Conservation (phyloP, 1,140 invertebrate genomes). For the Drosophila arizonae region DNA sequence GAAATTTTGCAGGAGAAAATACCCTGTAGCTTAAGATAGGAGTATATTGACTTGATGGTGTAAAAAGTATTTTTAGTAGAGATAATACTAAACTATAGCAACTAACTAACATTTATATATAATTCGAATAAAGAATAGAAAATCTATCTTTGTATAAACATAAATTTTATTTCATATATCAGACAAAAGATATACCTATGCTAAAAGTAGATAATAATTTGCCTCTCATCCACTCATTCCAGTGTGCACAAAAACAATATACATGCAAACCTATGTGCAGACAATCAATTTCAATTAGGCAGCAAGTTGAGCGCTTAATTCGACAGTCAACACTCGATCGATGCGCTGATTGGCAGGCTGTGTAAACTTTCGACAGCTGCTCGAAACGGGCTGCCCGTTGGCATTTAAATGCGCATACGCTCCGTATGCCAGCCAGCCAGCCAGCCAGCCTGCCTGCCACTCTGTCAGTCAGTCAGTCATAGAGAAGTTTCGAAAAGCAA, state of each 20-base stretch:
- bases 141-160: too few species aligned
- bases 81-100: too few species aligned
- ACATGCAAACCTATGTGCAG: constrained; percentile 11
- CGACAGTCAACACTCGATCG: constrained; percentile 32
- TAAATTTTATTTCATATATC: too few species aligned
- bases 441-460: not conserved
- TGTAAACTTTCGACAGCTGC: constrained; percentile 43
- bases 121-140: too few species aligned
- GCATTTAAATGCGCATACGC: constrained; percentile 49
- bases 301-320: constrained; percentile 37
- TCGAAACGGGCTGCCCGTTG: constrained; percentile 6
- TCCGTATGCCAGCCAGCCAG: constrained; percentile 6
- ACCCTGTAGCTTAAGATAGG: too few species aligned
- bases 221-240: too few species aligned
- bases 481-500: constrained; percentile 32
- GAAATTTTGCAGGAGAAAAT: too few species aligned
- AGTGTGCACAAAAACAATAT: not conserved
- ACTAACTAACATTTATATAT: too few species aligned
- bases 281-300: constrained; percentile 49
- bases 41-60: too few species aligned
- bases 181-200: too few species aligned
- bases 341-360: constrained; percentile 35
- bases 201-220: too few species aligned
- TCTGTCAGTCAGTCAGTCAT: constrained; percentile 1
- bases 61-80: too few species aligned